Evolutionary conservation across 1,140 invertebrate species (phyloP), one percentile per base, ranked within the genome.

Genomic region (Cephus cinctus): DNA sequence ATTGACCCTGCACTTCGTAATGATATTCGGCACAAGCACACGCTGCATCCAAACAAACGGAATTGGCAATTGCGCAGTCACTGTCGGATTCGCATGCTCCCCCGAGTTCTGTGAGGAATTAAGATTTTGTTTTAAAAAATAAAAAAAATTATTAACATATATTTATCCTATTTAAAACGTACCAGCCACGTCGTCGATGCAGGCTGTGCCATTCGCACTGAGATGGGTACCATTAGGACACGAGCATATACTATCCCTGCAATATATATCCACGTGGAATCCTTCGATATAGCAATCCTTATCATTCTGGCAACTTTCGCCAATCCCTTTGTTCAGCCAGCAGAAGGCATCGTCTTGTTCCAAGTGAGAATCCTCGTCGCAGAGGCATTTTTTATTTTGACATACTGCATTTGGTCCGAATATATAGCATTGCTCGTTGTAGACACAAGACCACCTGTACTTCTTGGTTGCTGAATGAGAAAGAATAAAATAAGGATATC

Each of bases 321-420:
- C 36, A 4, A 65, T 18, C 11, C 52, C 42, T 18, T 31, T 62
- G 2, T 52, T 63, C 6, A 12, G 30, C 67, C 67, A 72, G 30
- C 67, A 72, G 35, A 63, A 67, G 2, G 47, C 30, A 43, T 64
- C 36, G 1, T 54, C 47, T 5, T 56, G 40, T 3, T 57, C 31
- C 12, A 51, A 67, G 5, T 61, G 65, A 41, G 46, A 45, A 14
- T 45, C 45, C 2, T 62, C 42, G 18, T 58, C 55, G 39, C 68
- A 72, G 1, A 47, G 0, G 36, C 67, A 72, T 16, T 19, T 35
- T 4, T 40, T 47, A 0, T 59, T 16, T 0, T 38, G 18, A 12
- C 67, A 71, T 1, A 48, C 1, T 4, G 56, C 51, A 32, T 60
- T 50, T 5, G 62, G 64, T 0, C 63, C 64, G 31, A 65, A 69